Evolutionary conservation across 1,140 invertebrate genomes (phyloP), one percentile per base, ranked within the genome.

Genomic region (Drosophila elegans): DNA sequence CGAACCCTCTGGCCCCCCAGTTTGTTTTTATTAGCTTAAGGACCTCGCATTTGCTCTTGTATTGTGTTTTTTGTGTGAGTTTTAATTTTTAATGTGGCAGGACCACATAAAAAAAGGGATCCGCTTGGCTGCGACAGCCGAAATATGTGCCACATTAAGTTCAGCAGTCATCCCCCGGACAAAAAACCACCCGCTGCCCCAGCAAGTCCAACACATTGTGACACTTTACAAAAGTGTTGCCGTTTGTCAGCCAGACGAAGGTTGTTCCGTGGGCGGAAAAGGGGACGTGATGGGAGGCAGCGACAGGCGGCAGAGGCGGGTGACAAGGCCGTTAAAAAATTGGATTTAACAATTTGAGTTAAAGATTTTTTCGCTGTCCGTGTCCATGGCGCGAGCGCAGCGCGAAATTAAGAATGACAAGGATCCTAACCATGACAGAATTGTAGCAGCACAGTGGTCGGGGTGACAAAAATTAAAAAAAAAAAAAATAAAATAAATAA

Each of bases 351-450:
- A 84, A 89, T 89, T 89, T 80, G 74, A 89, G 84, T 74, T 78
- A 57, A 84, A 89, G 80, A 80, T 84, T 84, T 74, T 81, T 79
- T 61, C 51, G 39, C 45, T 38, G 39, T 29, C 44, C 52, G 34
- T 67, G 56, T 44, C 55, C 77, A 66, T 48, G 25, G 38, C 39
- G 11, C 52, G 78, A 36, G 41, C 59, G 46, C 16, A 39, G 73
- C 64, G 21, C 59, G 39, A 78, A 89, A 89, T 89, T 78, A 84
- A 89, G 77, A 89, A 71, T 89, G 84, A 90, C 84, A 84, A 84
- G 80, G 53, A 84, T 71, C 62, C 72, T 78, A 69, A 55, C 75
- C 56, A 54, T 49, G 44, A 57, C 64, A 42, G 44, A 69, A 69
- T 62, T 48, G 16, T 11, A 41, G 27, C 34, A 10, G 38, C n/a